Evolutionary conservation across 2,888 invertebrate species (phyloP).

Genomic region (Xestia c-nigrum): DNA sequence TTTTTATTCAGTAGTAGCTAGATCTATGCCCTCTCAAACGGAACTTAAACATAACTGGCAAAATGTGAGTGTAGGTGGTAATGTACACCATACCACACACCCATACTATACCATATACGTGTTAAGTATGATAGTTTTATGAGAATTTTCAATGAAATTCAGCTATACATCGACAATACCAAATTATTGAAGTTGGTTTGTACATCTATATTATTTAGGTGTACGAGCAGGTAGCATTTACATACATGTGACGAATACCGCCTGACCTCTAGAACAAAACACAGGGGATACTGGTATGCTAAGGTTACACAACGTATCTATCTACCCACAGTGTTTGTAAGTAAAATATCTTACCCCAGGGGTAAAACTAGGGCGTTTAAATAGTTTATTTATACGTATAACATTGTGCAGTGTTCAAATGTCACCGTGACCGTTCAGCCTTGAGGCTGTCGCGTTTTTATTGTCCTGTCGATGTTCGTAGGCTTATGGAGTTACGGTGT

Average conservation of each 20-base stretch:
- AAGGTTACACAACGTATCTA: conserved; percentile 37
- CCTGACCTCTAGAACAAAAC: conserved; percentile 25
- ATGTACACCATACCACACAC: too few relatives aligned
- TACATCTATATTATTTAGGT: not conserved
- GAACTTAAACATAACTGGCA: too few relatives aligned
- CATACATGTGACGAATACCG: conserved; percentile 9
- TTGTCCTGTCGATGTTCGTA: conserved; percentile 46
- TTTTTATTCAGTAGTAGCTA: not conserved
- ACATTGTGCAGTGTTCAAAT: conserved; percentile 51
- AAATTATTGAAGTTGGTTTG: not conserved
- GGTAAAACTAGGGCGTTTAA: conserved; percentile 49
- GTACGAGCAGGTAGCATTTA: not conserved
- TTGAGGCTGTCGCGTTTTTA: conserved; percentile 63
- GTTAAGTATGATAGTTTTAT: not conserved
- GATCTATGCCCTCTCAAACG: too few relatives aligned
- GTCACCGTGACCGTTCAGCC: conserved; percentile 59
- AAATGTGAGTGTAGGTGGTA: too few relatives aligned
- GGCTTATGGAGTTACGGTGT: conserved; percentile 47
- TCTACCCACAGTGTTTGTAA: conserved; percentile 24
- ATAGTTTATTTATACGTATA: conserved; percentile 50
- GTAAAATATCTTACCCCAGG: conserved; percentile 41
- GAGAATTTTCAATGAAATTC: not conserved
- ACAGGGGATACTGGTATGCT: conserved; percentile 21
- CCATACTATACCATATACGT: too few relatives aligned
- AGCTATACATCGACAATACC: not conserved